phyloP scores from a whole-genome alignment of 1,140 invertebrate species.

The Hestina assimilis region DNA sequence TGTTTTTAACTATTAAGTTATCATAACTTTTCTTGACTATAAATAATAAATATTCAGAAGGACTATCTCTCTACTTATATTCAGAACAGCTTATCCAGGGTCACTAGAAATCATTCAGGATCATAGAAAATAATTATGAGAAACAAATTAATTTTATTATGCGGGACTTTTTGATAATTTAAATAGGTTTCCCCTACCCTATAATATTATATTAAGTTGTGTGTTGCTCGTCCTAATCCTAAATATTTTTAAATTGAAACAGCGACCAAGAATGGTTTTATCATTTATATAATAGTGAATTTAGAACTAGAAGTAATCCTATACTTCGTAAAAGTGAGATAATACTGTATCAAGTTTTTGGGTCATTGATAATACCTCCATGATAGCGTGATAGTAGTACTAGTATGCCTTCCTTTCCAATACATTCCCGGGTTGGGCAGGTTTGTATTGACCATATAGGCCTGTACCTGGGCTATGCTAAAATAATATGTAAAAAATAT shows the following conservation, averaged over 20 bases:
- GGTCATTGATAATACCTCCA: no score
- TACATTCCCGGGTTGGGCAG: no score
- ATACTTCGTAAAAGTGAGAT: background rate
- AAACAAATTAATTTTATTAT: slow-evolving; percentile 60
- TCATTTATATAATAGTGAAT: no score
- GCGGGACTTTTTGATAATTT: slow-evolving; percentile 40
- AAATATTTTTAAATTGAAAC: background rate
- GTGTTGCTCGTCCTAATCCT: slow-evolving; percentile 6
- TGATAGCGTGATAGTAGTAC: no score
- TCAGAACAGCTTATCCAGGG: slow-evolving; percentile 50
- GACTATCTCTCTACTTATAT: slow-evolving; percentile 22
- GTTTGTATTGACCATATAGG: no score
- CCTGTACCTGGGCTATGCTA: no score
- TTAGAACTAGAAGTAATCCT: no score
- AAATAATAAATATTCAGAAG: slow-evolving; percentile 5
- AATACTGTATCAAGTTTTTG: no score
- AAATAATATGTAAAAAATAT: no score
- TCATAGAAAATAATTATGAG: slow-evolving; percentile 67
- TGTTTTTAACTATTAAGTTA: no score
- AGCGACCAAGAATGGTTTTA: no score
- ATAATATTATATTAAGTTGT: slow-evolving; percentile 34
- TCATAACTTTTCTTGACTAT: background rate
- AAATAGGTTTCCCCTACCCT: slow-evolving; percentile 26
- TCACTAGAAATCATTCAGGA: slow-evolving; percentile 47
- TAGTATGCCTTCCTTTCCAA: no score